Conservation (phyloP, 1,140 invertebrate species). For the Adoxophyes honmai region DNA sequence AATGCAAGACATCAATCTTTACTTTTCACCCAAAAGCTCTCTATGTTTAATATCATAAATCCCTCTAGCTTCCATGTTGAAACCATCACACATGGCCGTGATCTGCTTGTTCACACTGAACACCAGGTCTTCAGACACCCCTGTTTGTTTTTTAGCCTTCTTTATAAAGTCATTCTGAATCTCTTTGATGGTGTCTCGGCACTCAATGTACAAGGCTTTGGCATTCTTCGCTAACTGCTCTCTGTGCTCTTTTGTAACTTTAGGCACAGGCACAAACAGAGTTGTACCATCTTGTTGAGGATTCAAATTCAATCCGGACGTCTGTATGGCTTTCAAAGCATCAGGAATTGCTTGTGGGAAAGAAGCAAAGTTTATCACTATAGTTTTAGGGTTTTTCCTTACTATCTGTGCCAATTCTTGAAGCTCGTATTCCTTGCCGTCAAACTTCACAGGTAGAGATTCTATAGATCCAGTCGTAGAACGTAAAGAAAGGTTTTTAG, state of each 20-base stretch:
- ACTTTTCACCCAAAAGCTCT: slow-evolving; percentile 81
- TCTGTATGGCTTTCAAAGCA: slow-evolving; percentile 85
- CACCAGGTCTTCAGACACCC: slow-evolving; percentile 82
- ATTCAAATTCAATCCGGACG: slow-evolving; percentile 94
- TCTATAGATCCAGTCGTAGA: slow-evolving; percentile 88
- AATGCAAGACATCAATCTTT: slow-evolving; percentile 13
- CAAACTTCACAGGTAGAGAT: slow-evolving; percentile 84
- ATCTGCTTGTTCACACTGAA: slow-evolving; percentile 84
- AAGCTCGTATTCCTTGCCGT: slow-evolving; percentile 89
- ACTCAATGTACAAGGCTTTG: slow-evolving; percentile 88
- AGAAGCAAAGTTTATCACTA: slow-evolving; percentile 88
- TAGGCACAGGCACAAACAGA: slow-evolving; percentile 91
- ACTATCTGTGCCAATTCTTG: slow-evolving; percentile 94
- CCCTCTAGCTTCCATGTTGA: slow-evolving; percentile 82
- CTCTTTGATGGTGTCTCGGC: slow-evolving; percentile 86
- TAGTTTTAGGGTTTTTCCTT: slow-evolving; percentile 90
- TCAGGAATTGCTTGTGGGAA: slow-evolving; percentile 91
- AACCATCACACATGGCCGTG: slow-evolving; percentile 81
- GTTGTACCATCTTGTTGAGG: slow-evolving; percentile 96
- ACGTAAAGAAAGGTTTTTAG: slow-evolving; percentile 86
- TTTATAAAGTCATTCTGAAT: slow-evolving; percentile 87
- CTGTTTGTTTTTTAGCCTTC: slow-evolving; percentile 81
- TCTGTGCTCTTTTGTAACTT: slow-evolving; percentile 94
- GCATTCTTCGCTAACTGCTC: slow-evolving; percentile 92
- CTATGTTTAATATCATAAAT: slow-evolving; percentile 83